Evolutionary conservation across 2,113 vertebrate genomes (phyloP).

Genomic region (Catharus bicknelli): DNA sequence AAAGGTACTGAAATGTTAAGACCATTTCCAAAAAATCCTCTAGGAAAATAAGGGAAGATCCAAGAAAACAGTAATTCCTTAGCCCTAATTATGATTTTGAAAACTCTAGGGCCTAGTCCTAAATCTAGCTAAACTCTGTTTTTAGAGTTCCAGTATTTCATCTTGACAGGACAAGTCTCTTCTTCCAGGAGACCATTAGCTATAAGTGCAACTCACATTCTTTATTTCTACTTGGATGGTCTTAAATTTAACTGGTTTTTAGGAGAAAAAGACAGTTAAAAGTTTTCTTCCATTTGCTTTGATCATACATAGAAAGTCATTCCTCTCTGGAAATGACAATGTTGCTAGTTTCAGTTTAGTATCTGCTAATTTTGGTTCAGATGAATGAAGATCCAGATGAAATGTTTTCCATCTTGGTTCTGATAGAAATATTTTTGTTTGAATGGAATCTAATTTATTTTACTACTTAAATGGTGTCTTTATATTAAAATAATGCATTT

Average conservation of each 20-base stretch:
- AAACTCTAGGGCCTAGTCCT: background rate
- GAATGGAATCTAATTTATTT: background rate
- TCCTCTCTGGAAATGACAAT: background rate
- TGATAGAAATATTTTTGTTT: background rate
- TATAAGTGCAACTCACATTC: background rate
- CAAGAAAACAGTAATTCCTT: background rate
- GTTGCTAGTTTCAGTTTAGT: background rate
- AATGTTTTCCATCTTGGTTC: background rate
- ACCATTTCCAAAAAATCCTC: background rate
- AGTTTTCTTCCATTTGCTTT: background rate
- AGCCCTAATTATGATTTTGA: background rate
- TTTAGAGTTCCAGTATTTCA: background rate
- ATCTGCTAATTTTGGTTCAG: background rate
- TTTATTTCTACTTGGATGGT: background rate
- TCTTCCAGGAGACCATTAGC: background rate
- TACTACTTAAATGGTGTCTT: background rate
- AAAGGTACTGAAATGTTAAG: background rate
- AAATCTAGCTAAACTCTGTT: background rate
- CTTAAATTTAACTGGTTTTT: background rate
- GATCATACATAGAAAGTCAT: background rate
- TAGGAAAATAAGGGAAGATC: background rate
- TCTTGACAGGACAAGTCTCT: background rate
- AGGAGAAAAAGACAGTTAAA: background rate
- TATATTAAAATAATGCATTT: background rate
- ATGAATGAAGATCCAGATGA: background rate